These are phyloP conservation scores for Ciconia maguari DNA, from an alignment of 2,113 vertebrate species.

Conservation along the genomic window DNA sequence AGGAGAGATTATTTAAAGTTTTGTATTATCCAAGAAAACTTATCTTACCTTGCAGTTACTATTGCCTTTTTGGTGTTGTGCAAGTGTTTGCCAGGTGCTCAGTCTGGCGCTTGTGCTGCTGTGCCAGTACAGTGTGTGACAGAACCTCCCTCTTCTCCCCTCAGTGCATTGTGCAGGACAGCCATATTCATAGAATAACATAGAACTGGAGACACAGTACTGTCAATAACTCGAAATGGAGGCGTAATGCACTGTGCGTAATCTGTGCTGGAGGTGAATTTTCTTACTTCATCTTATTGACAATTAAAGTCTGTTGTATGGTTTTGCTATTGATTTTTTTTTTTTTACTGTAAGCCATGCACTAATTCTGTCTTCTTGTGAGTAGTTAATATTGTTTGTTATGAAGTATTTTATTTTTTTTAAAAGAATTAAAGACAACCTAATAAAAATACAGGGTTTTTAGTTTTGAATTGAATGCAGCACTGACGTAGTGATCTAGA, in stretches of 20 bases:
- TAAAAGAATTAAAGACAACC: neutral
- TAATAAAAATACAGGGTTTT: neutral
- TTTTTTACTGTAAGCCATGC: neutral
- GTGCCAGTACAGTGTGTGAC: neutral
- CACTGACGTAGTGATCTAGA: neutral
- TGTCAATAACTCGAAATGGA: neutral
- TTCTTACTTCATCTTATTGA: neutral
- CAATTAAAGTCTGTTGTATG: neutral
- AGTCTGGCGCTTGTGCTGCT: accelerated
- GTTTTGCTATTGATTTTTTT: neutral
- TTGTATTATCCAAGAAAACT: neutral
- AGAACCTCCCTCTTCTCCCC: neutral
- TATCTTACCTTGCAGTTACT: neutral
- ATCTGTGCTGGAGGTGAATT: neutral
- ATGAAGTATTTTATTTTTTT: neutral
- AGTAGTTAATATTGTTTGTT: neutral
- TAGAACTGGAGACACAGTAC: neutral
- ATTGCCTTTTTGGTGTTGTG: neutral
- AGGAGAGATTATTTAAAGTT: neutral
- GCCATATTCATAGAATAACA: neutral
- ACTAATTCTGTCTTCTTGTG: neutral
- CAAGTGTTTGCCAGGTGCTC: neutral
- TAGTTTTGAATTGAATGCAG: neutral
- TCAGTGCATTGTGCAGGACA: neutral
- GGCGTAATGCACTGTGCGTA: neutral